Conservation (phyloP, 2,888 invertebrate species). For the Ichneumoninae sp. region DNA sequence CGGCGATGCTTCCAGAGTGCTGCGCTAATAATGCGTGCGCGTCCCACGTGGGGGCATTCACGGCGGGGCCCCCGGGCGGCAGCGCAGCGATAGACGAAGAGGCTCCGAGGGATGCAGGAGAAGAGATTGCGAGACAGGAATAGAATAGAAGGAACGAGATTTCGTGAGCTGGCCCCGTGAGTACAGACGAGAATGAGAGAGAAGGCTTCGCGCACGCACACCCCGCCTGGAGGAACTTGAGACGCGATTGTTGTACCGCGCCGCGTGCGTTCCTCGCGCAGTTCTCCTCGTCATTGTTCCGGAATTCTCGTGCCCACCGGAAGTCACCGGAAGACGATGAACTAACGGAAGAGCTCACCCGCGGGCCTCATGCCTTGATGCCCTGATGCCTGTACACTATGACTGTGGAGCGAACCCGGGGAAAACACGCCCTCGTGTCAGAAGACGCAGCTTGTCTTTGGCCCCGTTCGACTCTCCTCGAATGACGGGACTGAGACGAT, state of each 20-base stretch:
- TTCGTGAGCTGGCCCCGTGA: conserved; percentile 50
- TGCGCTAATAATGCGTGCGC: conserved; percentile 74
- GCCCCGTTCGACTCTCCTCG: conserved; percentile 45
- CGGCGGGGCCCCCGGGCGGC: conserved; percentile 32
- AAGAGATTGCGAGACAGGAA: conserved; percentile 66
- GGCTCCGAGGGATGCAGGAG: conserved; percentile 51
- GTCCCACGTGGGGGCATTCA: conserved; percentile 66
- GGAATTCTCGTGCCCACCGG: conserved; percentile 78
- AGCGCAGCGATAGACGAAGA: conserved; percentile 50
- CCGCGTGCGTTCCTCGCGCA: conserved; percentile 77
- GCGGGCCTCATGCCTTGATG: conserved; percentile 62
- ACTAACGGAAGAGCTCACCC: conserved; percentile 81
- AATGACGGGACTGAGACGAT: conserved; percentile 10
- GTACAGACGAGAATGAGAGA: conserved; percentile 38
- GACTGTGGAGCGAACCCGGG: conserved; percentile 2
- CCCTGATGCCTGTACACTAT: conserved; percentile 48
- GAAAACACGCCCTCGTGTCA: conserved; percentile 71
- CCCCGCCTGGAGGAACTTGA: conserved; percentile 83
- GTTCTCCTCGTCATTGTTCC: conserved; percentile 73
- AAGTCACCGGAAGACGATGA: conserved; percentile 84
- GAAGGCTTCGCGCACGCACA: conserved; percentile 72
- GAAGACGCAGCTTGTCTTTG: conserved; percentile 78
- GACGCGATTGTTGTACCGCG: conserved; percentile 83
- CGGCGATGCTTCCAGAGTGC: conserved; percentile 75
- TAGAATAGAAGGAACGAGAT: conserved; percentile 62